phyloP scores from a whole-genome alignment of 2,113 vertebrate species.

The Coryphaenoides rupestris region DNA sequence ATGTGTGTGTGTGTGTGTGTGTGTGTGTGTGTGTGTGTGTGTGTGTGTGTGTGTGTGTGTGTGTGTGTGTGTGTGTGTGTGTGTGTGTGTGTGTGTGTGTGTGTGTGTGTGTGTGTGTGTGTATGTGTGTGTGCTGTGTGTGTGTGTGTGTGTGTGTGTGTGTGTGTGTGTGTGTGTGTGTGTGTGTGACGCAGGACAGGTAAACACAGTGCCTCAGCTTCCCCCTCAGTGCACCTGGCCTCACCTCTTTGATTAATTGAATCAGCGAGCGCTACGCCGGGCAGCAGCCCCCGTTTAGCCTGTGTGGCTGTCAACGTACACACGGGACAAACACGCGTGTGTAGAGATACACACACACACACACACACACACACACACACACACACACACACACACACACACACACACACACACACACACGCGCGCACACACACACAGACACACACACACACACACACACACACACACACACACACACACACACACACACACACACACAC shows the following conservation, averaged over 20 bases:
- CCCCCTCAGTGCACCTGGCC: constrained; percentile 28
- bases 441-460: not conserved
- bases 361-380: not conserved
- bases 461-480: not conserved
- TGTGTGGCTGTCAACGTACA: constrained; percentile 35
- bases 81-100: too few relatives aligned
- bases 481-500: not conserved
- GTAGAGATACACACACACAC: not conserved
- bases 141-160: constrained; percentile 4
- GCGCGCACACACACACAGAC: not conserved
- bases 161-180: too few relatives aligned
- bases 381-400: not conserved
- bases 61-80: too few relatives aligned
- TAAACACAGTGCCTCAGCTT: constrained; percentile 27
- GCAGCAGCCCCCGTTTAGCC: constrained; percentile 57
- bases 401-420: constrained; percentile 1
- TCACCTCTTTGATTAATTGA: constrained; percentile 48
- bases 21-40: too few relatives aligned
- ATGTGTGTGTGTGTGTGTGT: too few relatives aligned
- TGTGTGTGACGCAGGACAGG: not conserved
- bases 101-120: too few relatives aligned
- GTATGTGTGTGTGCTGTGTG: too few relatives aligned
- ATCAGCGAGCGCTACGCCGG: constrained; percentile 60
- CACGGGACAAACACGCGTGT: not conserved
- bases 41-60: too few relatives aligned